Evolutionary conservation across 2,888 invertebrate genomes (phyloP), one percentile per base, ranked within the genome.

Genomic region (Oxyscelio sp.): DNA sequence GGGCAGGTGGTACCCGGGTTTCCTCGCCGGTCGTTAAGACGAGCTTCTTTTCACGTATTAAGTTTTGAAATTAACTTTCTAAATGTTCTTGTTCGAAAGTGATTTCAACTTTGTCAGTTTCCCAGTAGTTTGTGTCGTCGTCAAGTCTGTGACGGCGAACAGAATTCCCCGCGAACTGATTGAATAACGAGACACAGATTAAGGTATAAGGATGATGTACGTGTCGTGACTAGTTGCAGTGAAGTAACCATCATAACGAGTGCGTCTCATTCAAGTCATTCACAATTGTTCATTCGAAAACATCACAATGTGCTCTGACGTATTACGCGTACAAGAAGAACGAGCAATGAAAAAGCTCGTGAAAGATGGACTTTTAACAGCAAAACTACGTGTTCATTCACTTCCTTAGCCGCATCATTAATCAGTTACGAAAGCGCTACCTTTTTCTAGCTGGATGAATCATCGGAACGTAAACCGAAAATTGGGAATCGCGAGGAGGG

Each of bases 21-120:
- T 24, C 21, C 9, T 43, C 27, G 19, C 40, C 6, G 27, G n/a
- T 54, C 50, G 38, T 58, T 68, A 63, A 24, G 52, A 68, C 24
- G 40, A 40, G 66, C 40, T 68, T 68, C 71, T 65, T 24, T 24
- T 21, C 17, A 22, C 50, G 6, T 52, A n/a, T n/a, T 50, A 65
- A 52, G 21, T 68, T 68, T 73, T 50, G 24, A 73, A 59, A 61
- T 74, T 63, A 21, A 74, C 63, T 74, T 74, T 74, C 74, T 74
- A 74, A 74, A 27, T 52, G 63, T 24, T 54, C 54, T 54, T 21
- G 54, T 52, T 73, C 40, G 61, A 63, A 61, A 63, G 54, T 52
- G 15, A 40, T 24, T 52, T 52, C 13, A 40, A 4, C 27, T 56
- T 45, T 19, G 45, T 9, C n/a, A 56, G 45, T 45, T 68, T 68